Percentiles rank a stretch among this genome's conserved stretches.
Evolutionary conservation across 2,797 vertebrate genomes (phyloP).

Genomic region (Eupleurogrammus muticus): DNA sequence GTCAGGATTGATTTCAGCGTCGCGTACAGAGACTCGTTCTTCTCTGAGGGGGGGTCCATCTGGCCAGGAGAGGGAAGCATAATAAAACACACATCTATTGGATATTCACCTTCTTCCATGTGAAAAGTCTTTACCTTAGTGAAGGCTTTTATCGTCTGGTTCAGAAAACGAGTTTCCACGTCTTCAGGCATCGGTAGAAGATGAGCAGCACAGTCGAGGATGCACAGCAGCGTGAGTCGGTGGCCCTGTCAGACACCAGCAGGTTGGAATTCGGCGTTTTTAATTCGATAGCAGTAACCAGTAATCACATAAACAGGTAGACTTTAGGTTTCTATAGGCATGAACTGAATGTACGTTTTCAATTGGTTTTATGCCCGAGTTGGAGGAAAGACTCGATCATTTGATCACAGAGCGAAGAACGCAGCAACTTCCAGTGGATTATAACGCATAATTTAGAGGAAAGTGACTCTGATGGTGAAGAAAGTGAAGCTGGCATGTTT

Average conservation of each 20-base stretch:
- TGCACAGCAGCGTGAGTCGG: conserved; percentile 91
- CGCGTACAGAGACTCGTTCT: conserved; percentile 82
- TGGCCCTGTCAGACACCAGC: conserved; percentile 87
- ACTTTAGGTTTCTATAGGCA: no score
- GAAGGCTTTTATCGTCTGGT: conserved; percentile 90
- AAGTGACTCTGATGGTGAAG: no score
- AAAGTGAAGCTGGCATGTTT: no score
- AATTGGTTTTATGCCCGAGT: no score
- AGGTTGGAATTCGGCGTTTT: neutral
- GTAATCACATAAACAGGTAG: neutral
- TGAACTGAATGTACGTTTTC: no score
- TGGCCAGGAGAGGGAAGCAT: conserved; percentile 16
- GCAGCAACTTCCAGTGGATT: no score
- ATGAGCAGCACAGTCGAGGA: conserved; percentile 90
- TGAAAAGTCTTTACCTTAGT: conserved; percentile 89
- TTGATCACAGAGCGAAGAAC: no score
- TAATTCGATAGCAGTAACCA: neutral
- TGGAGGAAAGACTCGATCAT: no score
- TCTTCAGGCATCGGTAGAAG: conserved; percentile 86
- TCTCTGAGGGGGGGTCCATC: conserved; percentile 81
- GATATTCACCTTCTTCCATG: accelerated
- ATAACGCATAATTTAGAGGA: no score
- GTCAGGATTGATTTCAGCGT: conserved; percentile 90
- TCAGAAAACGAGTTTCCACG: conserved; percentile 88
- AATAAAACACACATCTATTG: neutral